Percentiles rank a stretch among this genome's conserved stretches.
phyloP scores from a whole-genome alignment of 2,113 vertebrate species.

The Lagopus leucura region DNA sequence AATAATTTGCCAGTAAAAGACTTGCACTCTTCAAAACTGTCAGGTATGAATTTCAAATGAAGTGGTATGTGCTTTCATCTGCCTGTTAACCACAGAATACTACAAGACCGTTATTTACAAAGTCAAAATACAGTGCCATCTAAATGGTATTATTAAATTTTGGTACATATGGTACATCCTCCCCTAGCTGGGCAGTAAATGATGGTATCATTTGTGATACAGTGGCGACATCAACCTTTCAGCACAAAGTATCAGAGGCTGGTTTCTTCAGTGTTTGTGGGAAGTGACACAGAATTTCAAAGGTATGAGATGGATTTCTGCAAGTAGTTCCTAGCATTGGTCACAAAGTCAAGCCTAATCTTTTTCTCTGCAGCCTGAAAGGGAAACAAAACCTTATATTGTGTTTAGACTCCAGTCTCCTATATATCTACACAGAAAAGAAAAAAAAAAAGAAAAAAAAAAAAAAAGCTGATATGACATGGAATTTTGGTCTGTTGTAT shows the following conservation, averaged over 20 bases:
- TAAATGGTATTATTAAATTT: not conserved
- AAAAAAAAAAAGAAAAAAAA: too few species aligned
- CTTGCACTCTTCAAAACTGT: slow-evolving; percentile 18
- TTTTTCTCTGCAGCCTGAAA: not conserved
- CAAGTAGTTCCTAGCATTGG: not conserved
- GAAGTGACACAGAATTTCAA: not conserved
- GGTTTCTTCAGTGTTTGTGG: not conserved
- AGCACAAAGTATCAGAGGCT: not conserved
- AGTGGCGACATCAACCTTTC: not conserved
- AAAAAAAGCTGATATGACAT: not conserved
- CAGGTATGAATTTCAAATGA: not conserved
- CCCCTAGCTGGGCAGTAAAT: not conserved
- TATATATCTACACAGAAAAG: not conserved
- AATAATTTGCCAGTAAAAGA: slow-evolving; percentile 19
- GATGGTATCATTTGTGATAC: not conserved
- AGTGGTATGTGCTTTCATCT: not conserved
- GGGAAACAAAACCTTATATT: not conserved
- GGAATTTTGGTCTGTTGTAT: not conserved
- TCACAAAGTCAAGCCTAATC: not conserved
- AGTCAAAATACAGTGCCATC: not conserved
- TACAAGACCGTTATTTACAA: not conserved
- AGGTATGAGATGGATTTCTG: not conserved
- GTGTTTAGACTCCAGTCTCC: not conserved
- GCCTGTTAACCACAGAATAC: not conserved
- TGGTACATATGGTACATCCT: not conserved